Evolutionary conservation across 2,113 vertebrate genomes (phyloP).

Genomic region (Laticauda laticaudata): DNA sequence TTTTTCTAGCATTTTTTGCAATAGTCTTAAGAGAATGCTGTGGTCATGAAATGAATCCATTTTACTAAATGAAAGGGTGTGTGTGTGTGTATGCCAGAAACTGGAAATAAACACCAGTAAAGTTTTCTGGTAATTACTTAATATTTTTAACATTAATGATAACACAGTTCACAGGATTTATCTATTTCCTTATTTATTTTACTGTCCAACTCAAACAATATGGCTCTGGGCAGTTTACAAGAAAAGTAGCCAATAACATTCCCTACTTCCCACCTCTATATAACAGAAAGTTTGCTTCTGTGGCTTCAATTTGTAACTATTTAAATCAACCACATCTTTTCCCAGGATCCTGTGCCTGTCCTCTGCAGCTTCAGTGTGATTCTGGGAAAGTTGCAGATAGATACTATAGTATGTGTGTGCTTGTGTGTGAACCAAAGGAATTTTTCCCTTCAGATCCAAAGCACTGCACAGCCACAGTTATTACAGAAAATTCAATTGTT

Average conservation of each 20-base stretch:
- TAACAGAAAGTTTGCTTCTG: background rate
- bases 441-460: background rate
- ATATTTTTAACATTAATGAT: background rate
- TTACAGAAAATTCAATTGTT: background rate
- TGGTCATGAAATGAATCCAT: background rate
- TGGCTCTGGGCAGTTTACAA: background rate
- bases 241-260: background rate
- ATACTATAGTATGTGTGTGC: background rate
- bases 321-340: background rate
- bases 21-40: background rate
- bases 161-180: background rate
- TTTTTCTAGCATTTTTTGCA: background rate
- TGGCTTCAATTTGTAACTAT: background rate
- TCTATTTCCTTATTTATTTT: background rate
- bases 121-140: background rate
- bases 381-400: background rate
- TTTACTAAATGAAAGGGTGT: background rate
- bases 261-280: background rate
- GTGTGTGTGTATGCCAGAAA: background rate
- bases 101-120: background rate
- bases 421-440: background rate
- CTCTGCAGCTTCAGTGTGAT: background rate
- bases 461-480: background rate
- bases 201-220: background rate
- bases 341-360: background rate